phyloP scores from a whole-genome alignment of 2,888 invertebrate species.

The Noctuana brunneofusca region DNA sequence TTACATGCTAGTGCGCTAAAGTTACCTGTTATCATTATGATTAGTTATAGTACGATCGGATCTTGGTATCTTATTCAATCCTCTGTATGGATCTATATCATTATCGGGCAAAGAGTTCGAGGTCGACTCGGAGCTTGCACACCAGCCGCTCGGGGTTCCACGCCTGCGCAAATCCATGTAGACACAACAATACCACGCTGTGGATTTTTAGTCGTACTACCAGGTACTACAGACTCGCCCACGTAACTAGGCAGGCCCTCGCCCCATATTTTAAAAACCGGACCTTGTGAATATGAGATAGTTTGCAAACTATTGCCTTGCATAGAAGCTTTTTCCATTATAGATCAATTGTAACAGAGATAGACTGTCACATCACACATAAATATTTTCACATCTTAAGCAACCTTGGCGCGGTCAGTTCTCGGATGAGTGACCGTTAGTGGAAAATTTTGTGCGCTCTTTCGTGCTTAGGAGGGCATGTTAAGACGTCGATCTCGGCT shows the following conservation, averaged over 20 bases:
- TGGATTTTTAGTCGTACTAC: slow-evolving; percentile 70
- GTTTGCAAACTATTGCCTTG: too few species aligned
- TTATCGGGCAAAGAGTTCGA: slow-evolving; percentile 62
- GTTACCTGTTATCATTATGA: slow-evolving; percentile 18
- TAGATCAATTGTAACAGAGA: too few species aligned
- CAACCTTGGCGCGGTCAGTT: too few species aligned
- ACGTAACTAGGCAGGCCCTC: slow-evolving; percentile 58
- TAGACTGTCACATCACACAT: too few species aligned
- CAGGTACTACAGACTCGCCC: slow-evolving; percentile 82
- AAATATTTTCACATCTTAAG: too few species aligned
- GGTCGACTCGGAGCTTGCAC: slow-evolving; percentile 50
- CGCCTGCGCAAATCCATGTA: slow-evolving; percentile 68
- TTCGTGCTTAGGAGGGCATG: too few species aligned
- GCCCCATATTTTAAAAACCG: too few species aligned
- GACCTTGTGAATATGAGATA: too few species aligned
- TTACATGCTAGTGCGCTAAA: neutral
- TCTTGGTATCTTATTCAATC: slow-evolving; percentile 37
- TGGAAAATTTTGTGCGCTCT: too few species aligned
- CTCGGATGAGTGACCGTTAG: too few species aligned
- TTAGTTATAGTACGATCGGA: slow-evolving; percentile 20
- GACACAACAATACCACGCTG: slow-evolving; percentile 67
- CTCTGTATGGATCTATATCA: slow-evolving; percentile 43
- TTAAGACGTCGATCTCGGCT: too few species aligned
- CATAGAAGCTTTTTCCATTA: too few species aligned
- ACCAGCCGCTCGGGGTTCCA: slow-evolving; percentile 49